These are phyloP conservation scores for Pedionomus torquatus DNA, from an alignment of 2,113 vertebrate species.

Conservation along the genomic window DNA sequence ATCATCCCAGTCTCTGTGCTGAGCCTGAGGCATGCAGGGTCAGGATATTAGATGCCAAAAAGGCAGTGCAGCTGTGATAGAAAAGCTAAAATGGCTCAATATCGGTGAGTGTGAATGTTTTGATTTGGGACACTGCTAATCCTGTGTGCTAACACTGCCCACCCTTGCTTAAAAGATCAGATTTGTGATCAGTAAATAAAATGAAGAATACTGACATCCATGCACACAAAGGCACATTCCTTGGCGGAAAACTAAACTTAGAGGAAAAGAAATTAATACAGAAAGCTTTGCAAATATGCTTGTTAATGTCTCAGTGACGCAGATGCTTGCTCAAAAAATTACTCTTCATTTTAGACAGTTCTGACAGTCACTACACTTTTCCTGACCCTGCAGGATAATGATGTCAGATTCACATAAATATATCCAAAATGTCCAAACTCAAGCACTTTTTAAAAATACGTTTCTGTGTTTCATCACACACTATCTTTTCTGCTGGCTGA, in stretches of 20 bases:
- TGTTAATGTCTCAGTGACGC: background rate
- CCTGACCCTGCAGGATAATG: background rate
- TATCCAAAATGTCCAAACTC: background rate
- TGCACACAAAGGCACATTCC: background rate
- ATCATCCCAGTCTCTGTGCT: background rate
- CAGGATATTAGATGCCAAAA: background rate
- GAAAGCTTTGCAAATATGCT: background rate
- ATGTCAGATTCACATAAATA: slow-evolving; percentile 2
- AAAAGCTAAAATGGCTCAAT: background rate
- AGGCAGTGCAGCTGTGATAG: background rate
- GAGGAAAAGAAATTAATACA: background rate
- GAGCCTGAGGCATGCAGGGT: background rate
- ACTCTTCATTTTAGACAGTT: background rate
- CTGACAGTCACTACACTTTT: background rate
- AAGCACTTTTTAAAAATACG: background rate
- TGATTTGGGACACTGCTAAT: background rate
- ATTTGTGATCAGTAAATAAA: background rate
- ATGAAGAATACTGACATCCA: background rate
- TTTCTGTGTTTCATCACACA: slow-evolving; percentile 17
- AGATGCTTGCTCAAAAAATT: background rate
- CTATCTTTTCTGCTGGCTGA: slow-evolving; percentile 31
- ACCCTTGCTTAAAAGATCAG: background rate
- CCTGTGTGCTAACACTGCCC: background rate
- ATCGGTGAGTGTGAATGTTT: background rate
- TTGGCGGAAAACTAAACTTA: background rate